These are phyloP conservation scores for Agrotis ipsilon DNA, from an alignment of 2,888 invertebrate genomes.

Conservation along the genomic window DNA sequence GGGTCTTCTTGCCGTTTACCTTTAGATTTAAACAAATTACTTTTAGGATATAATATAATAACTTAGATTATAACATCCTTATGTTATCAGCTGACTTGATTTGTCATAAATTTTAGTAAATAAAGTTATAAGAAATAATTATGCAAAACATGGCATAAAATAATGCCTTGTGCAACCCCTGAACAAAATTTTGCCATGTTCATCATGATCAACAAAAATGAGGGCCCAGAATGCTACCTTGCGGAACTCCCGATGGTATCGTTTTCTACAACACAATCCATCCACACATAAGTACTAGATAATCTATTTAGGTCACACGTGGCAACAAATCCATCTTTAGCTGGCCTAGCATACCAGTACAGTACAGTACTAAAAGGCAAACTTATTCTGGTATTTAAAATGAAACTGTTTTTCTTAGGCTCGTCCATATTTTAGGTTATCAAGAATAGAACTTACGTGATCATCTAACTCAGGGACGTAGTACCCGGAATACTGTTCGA, in stretches of 20 bases:
- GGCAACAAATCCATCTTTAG: not conserved
- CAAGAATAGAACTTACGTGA: slow-evolving; percentile 86
- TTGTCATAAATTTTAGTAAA: too few relatives aligned
- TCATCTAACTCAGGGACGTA: slow-evolving; percentile 92
- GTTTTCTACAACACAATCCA: not conserved
- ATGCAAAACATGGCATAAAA: too few relatives aligned
- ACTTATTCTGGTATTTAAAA: not conserved
- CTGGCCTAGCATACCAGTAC: not conserved
- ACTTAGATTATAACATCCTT: too few relatives aligned
- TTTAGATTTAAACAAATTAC: slow-evolving; percentile 69
- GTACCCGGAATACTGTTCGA: slow-evolving; percentile 95
- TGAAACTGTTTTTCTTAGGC: too few relatives aligned
- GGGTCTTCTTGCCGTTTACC: slow-evolving; percentile 94
- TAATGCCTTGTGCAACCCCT: not conserved
- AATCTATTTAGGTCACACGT: not conserved
- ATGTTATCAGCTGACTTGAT: too few relatives aligned
- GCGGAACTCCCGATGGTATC: not conserved
- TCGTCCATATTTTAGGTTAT: too few relatives aligned
- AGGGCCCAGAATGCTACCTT: not conserved
- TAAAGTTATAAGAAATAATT: too few relatives aligned
- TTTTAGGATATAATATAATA: too few relatives aligned
- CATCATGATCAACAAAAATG: not conserved
- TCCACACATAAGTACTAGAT: not conserved
- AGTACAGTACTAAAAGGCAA: not conserved
- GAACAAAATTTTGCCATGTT: not conserved